phyloP scores from a whole-genome alignment of 2,888 invertebrate genomes.

The Hedychridium roseum region DNA sequence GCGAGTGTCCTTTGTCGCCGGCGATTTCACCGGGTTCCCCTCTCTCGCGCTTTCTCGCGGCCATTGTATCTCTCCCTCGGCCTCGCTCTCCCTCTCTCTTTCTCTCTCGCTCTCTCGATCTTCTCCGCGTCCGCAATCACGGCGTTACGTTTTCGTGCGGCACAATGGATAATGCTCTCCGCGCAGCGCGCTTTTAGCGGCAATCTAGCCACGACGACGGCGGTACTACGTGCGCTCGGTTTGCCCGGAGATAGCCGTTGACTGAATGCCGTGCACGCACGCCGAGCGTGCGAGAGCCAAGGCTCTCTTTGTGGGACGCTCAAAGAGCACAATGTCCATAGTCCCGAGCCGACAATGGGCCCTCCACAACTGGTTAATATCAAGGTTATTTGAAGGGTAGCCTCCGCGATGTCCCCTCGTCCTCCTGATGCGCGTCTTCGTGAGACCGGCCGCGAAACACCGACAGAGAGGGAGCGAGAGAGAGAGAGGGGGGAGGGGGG shows the following conservation, averaged over 20 bases:
- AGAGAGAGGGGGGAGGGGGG: no score
- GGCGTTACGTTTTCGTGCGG: constrained; percentile 28
- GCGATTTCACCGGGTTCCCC: not conserved
- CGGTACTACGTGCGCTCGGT: constrained; percentile 27
- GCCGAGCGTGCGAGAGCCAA: constrained; percentile 37
- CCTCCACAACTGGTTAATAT: constrained; percentile 56
- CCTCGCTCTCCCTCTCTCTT: not conserved
- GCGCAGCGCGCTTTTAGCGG: constrained; percentile 42
- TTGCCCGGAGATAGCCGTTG: constrained; percentile 29
- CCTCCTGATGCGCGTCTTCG: constrained; percentile 6
- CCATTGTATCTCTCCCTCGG: not conserved
- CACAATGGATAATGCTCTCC: constrained; percentile 42
- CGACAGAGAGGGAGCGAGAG: no score
- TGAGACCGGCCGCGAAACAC: no score
- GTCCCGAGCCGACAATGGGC: constrained; percentile 51
- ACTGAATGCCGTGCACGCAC: constrained; percentile 43
- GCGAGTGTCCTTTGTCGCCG: not conserved
- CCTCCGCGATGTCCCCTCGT: constrained; percentile 22
- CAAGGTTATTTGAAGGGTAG: constrained; percentile 56
- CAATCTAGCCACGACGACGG: constrained; percentile 51
- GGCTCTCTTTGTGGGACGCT: constrained; percentile 45
- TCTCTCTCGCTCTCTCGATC: constrained; percentile 3
- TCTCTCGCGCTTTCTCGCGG: not conserved
- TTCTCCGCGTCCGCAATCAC: constrained; percentile 15
- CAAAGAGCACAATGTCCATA: constrained; percentile 58